phyloP scores from a whole-genome alignment of 1,140 invertebrate genomes.

The Drosophila sechellia region DNA sequence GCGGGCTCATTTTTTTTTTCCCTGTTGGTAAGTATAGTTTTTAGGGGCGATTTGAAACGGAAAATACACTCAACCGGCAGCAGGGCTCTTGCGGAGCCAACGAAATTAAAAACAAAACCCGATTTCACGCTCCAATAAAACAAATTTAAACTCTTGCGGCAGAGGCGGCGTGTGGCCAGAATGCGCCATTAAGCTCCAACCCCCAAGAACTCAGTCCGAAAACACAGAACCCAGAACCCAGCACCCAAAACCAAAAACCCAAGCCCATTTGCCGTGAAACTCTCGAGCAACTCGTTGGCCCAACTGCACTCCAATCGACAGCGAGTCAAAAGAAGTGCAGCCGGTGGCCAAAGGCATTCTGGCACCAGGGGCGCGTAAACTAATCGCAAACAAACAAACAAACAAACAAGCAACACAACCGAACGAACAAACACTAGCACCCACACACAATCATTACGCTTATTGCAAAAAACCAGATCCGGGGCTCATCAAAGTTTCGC shows the following conservation, averaged over 20 bases:
- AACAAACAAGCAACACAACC: conserved; percentile 42
- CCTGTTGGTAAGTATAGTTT: conserved; percentile 22
- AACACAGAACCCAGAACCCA: conserved; percentile 28
- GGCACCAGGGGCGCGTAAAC: conserved; percentile 57
- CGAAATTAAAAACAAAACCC: conserved; percentile 43
- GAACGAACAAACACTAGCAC: conserved; percentile 21
- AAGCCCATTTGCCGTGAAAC: conserved; percentile 59
- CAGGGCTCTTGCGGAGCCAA: conserved; percentile 11
- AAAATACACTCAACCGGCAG: not conserved
- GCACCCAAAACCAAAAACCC: conserved; percentile 10
- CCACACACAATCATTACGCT: conserved; percentile 42
- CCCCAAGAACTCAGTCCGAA: not conserved
- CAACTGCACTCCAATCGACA: conserved; percentile 50
- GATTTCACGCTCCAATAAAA: conserved; percentile 76
- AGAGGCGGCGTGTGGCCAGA: conserved; percentile 47
- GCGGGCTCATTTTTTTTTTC: not conserved
- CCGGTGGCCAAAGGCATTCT: conserved; percentile 35
- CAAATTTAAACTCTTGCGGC: conserved; percentile 45
- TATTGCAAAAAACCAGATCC: conserved; percentile 35
- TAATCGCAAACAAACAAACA: conserved; percentile 75
- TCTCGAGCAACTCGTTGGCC: conserved; percentile 48
- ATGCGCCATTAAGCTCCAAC: conserved; percentile 58
- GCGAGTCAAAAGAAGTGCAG: conserved; percentile 47
- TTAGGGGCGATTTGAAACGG: not conserved
- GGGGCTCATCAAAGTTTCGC: conserved; percentile 69